Percentiles rank a stretch among this genome's conserved stretches.
Conservation (phyloP, 2,888 invertebrate genomes). For the Drosophila paracracens region DNA sequence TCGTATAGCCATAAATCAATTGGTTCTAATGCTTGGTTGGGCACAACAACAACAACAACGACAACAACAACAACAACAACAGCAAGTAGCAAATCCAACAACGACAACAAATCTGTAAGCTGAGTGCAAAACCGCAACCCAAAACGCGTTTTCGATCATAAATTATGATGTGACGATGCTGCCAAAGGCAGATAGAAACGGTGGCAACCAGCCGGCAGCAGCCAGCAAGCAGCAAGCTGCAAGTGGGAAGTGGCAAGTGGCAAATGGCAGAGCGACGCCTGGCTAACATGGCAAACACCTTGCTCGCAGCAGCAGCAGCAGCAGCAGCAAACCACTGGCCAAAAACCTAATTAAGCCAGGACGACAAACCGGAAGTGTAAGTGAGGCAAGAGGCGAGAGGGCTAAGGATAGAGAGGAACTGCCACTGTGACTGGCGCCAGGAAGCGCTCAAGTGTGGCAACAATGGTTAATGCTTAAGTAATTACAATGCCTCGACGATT, state of each 20-base stretch:
- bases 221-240: constrained; percentile 21
- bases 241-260: constrained; percentile 37
- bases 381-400: constrained; percentile 13
- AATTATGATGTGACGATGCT: constrained; percentile 66
- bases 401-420: background rate
- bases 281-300: constrained; percentile 32
- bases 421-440: constrained; percentile 55
- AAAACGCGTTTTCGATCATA: constrained; percentile 78
- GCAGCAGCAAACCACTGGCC: constrained; percentile 59
- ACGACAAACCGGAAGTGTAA: constrained; percentile 46
- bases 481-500: constrained; percentile 78
- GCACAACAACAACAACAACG: constrained; percentile 40
- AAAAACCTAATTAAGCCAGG: constrained; percentile 79
- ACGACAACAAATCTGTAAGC: constrained; percentile 44
- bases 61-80: background rate
- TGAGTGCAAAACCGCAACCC: constrained; percentile 65
- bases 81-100: background rate
- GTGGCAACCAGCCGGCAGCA: constrained; percentile 15
- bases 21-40: constrained; percentile 70
- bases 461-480: constrained; percentile 81
- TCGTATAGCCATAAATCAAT: constrained; percentile 70
- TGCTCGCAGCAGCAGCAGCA: constrained; percentile 11
- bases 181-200: constrained; percentile 19
- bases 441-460: constrained; percentile 75
- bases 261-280: constrained; percentile 34